Base-by-base conservation (phyloP, 2,888 invertebrate genomes). In the Biston betularia region DNA sequence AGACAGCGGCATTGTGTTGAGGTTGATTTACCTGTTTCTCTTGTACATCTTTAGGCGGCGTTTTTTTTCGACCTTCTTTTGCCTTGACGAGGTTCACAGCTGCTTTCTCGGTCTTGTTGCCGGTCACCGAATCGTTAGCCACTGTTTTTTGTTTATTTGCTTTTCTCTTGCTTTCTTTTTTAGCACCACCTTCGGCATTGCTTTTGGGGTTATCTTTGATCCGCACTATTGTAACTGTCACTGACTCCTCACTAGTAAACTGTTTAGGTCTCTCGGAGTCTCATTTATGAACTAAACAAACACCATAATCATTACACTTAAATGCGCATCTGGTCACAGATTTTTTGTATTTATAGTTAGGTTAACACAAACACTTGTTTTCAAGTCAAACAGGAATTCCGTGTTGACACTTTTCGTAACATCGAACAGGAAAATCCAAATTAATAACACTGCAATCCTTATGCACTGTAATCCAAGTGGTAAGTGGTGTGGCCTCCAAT, bases 181-280 rank as follows among this genome's bases (percentile, higher is more conserved):
- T 94, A 92, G 94, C 89, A 89, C 93, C 84, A 80, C 92, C 88
- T 87, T 94, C 95, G 89, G 94, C 95, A 95, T 95, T 94, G 88
- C 88, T 94, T 86, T 94, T 94, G 82, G 94, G 89, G 77, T 94
- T 89, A 92, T 95, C 95, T 89, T 95, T 95, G 88, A 95, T 94
- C 92, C 95, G 94, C 95, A 95, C 95, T 94, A 95, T 95, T 95
- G 94, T 94, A 89, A 94, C 95, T 95, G 87, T 84, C 71, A 66
- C 68, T 63, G 76, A 82, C 85, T 78, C 70, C 63, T 69, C 63
- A 75, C 71, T 74, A 64, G 65, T 69, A 65, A 71, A 72, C 69
- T 55, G 44, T 63, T 65, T 65, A 49, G 60, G 35, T 42, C 35
- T 54, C 50, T 54, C 33, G 49, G 65, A 53, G 60, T 55, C 53